Percentiles rank a stretch among this genome's conserved stretches.
phyloP scores from a whole-genome alignment of 2,113 vertebrate species.

The Ginglymostoma cirratum region DNA sequence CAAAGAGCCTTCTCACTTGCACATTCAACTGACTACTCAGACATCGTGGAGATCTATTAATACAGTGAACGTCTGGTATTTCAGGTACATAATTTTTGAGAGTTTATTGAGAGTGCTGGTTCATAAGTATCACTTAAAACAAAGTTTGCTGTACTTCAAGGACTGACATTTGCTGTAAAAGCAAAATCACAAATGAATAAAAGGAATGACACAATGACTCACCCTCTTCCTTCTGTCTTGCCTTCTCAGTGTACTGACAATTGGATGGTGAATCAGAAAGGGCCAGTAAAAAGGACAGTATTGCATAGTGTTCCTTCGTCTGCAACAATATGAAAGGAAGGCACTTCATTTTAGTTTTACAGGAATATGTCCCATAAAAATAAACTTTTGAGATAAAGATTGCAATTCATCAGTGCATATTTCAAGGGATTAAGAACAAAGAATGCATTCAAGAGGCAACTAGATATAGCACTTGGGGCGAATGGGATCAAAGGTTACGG shows the following conservation, averaged over 20 bases:
- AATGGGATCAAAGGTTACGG: too few species aligned
- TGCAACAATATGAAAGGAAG: constrained; percentile 41
- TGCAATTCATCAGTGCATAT: too few species aligned
- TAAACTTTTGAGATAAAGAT: neutral
- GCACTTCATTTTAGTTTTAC: neutral
- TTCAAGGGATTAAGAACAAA: too few species aligned
- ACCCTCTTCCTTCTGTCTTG: constrained; percentile 67
- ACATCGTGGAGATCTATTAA: too few species aligned
- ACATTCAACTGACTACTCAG: too few species aligned
- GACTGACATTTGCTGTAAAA: neutral
- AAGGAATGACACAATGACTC: constrained; percentile 37
- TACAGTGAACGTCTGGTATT: too few species aligned
- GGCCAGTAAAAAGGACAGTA: constrained; percentile 77
- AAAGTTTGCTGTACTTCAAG: neutral
- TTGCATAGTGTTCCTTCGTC: constrained; percentile 71
- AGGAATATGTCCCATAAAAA: neutral
- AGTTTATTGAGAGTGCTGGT: too few species aligned
- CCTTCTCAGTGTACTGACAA: constrained; percentile 74
- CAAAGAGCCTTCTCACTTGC: too few species aligned
- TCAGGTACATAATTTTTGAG: too few species aligned
- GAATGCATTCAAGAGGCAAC: neutral
- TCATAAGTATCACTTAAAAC: too few species aligned
- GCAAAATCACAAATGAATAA: neutral
- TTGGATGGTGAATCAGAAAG: constrained; percentile 89
- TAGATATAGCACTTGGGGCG: too few species aligned